Evolutionary conservation across 2,113 vertebrate species (phyloP).

Genomic region (Aphyosemion australe): DNA sequence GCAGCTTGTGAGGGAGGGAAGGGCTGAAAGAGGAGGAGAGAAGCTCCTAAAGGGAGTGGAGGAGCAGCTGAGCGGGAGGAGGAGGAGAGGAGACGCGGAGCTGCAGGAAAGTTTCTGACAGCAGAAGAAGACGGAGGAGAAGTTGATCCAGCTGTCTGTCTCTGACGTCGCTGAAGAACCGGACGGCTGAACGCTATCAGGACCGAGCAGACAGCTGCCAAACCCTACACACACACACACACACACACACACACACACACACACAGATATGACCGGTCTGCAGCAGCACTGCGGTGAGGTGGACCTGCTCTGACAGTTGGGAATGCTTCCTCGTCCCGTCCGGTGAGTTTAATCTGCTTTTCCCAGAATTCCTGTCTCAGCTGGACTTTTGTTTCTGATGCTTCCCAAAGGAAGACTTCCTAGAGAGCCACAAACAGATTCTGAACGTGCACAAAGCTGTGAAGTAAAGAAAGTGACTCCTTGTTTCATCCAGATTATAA

Average conservation of each 20-base stretch:
- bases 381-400: neutral
- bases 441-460: too few relatives aligned
- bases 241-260: conserved; percentile 30
- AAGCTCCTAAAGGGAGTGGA: conserved; percentile 35
- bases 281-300: conserved; percentile 3
- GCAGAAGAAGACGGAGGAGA: conserved; percentile 7
- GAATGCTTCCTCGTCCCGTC: conserved; percentile 10
- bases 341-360: conserved; percentile 52
- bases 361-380: neutral
- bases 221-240: conserved; percentile 38
- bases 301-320: conserved; percentile 33
- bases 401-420: too few relatives aligned
- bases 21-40: conserved; percentile 49
- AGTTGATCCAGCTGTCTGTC: neutral
- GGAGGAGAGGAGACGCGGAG: conserved; percentile 8
- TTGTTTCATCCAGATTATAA: too few relatives aligned
- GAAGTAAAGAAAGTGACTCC: too few relatives aligned
- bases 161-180: conserved; percentile 1
- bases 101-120: neutral
- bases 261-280: conserved; percentile 47
- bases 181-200: conserved; percentile 66
- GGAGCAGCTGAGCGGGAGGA: conserved; percentile 11
- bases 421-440: too few relatives aligned
- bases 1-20: conserved; percentile 24
- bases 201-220: conserved; percentile 62